Conservation (phyloP, 1,140 invertebrate species). For the Diuraphis noxia region DNA sequence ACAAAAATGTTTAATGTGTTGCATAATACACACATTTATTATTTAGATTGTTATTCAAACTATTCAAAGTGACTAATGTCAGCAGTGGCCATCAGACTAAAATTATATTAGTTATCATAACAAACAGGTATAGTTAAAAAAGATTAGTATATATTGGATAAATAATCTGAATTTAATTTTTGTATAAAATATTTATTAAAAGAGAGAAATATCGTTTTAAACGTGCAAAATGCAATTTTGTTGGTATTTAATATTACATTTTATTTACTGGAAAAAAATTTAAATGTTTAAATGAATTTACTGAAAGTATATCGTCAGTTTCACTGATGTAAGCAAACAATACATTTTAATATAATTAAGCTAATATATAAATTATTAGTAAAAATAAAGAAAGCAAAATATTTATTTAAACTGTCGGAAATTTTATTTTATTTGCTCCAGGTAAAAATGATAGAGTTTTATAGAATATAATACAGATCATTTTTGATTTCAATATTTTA, state of each 20-base stretch:
- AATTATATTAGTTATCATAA: neutral
- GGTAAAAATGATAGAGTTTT: no score
- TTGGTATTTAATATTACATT: neutral
- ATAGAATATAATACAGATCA: no score
- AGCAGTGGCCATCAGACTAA: neutral
- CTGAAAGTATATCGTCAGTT: neutral
- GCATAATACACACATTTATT: neutral
- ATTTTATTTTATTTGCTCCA: neutral
- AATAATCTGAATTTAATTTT: neutral
- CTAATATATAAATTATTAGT: neutral
- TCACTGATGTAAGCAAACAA: neutral
- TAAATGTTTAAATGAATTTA: neutral
- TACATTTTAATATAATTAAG: neutral
- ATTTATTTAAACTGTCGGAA: neutral
- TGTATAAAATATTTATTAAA: neutral
- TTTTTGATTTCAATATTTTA: neutral
- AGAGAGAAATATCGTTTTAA: neutral
- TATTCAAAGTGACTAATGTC: neutral
- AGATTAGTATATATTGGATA: neutral
- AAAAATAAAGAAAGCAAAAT: neutral
- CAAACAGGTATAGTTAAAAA: neutral
- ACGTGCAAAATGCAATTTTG: neutral
- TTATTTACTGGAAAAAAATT: neutral
- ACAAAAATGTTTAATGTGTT: neutral
- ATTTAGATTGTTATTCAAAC: no score